These are phyloP conservation scores for Coelogynopora nodosa DNA, from an alignment of 2,888 invertebrate species.

Conservation along the genomic window DNA sequence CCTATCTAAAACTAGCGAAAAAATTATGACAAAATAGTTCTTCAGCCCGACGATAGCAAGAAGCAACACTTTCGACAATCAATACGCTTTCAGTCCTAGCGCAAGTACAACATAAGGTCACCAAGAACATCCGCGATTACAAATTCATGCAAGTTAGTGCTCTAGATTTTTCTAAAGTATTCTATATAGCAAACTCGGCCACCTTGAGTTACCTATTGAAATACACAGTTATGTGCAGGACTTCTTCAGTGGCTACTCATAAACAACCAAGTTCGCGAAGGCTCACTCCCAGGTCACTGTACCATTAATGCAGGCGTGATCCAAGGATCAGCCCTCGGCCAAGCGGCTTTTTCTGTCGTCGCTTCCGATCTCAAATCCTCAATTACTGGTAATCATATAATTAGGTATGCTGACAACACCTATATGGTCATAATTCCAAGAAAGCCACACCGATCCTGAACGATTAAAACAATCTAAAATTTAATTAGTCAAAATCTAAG, in stretches of 20 bases:
- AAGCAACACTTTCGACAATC: slow-evolving; percentile 16
- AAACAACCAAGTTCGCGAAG: not conserved
- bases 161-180: slow-evolving; percentile 15
- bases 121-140: not conserved
- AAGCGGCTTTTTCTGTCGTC: not conserved
- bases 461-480: slow-evolving; percentile 5
- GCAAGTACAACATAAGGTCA: not conserved
- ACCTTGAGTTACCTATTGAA: not conserved
- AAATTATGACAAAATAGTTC: slow-evolving; percentile 16
- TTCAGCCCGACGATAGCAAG: not conserved
- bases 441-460: not conserved
- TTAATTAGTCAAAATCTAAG: not conserved
- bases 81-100: slow-evolving; percentile 24
- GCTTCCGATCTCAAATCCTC: slow-evolving; percentile 11
- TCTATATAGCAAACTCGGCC: slow-evolving; percentile 11
- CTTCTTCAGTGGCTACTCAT: slow-evolving; percentile 3
- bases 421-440: slow-evolving; percentile 22
- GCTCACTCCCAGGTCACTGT: not conserved
- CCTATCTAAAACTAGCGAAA: not conserved
- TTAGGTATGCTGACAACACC: slow-evolving; percentile 25
- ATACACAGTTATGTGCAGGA: not conserved
- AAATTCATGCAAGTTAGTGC: not conserved
- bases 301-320: slow-evolving; percentile 1
- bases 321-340: slow-evolving; percentile 4
- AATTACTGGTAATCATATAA: slow-evolving; percentile 9